These are phyloP conservation scores for Pocillopora grandis DNA, from an alignment of 92 coral and sea anemone genomes.

Conservation along the genomic window DNA sequence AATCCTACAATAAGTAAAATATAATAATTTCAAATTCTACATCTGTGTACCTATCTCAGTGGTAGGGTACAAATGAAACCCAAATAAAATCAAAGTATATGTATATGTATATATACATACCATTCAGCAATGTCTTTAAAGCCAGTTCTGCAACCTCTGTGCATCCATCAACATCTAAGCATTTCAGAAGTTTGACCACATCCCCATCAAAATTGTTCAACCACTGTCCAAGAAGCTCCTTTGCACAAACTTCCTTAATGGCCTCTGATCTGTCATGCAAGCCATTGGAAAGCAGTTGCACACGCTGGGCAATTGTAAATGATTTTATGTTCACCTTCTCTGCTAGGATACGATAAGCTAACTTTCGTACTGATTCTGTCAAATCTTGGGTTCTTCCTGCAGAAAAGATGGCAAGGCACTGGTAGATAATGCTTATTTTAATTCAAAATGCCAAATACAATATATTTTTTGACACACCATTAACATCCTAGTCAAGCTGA, in stretches of 20 bases:
- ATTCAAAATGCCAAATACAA: no score
- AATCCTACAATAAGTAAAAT: slow-evolving; percentile 38
- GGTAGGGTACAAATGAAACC: no score
- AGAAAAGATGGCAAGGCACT: slow-evolving; percentile 6
- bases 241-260: slow-evolving; percentile 68
- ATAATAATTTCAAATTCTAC: neutral
- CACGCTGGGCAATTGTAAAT: slow-evolving; percentile 88
- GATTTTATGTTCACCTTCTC: slow-evolving; percentile 83
- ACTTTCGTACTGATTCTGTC: slow-evolving; percentile 78
- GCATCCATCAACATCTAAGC: slow-evolving; percentile 84
- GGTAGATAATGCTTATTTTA: neutral
- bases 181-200: slow-evolving; percentile 64
- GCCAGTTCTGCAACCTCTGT: slow-evolving; percentile 74
- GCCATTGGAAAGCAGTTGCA: slow-evolving; percentile 86
- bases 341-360: slow-evolving; percentile 76
- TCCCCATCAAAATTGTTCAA: slow-evolving; percentile 69
- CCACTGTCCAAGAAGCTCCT: slow-evolving; percentile 76
- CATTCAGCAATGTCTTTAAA: slow-evolving; percentile 72
- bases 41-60: no score
- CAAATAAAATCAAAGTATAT: no score
- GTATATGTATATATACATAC: slow-evolving; percentile 19
- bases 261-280: slow-evolving; percentile 80
- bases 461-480: no score
- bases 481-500: no score
- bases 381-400: slow-evolving; percentile 90